Base-by-base conservation (phyloP, 2,797 vertebrate species). In the Sylvia borin region DNA sequence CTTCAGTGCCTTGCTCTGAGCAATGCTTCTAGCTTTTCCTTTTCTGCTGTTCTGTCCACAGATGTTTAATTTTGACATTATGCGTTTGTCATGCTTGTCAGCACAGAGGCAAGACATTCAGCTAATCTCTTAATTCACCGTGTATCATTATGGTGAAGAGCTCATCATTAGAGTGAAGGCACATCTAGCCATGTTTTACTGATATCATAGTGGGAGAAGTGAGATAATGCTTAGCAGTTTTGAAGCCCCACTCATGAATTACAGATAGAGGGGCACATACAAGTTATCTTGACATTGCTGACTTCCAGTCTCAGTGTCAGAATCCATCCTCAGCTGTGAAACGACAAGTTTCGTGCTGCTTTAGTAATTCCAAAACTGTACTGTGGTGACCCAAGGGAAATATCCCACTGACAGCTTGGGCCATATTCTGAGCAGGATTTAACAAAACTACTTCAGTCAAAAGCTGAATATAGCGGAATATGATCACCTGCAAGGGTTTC, bases 51-150 rank as follows among this genome's bases (percentile, higher is more conserved):
- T 92, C 19, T 75, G 32, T 48, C 54, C 25, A 14, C 15, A 68
- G 42, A 40, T 73, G 13, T 66, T 84, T 86, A 78, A 64, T 85
- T 93, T 85, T 68, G 31, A 85, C 82, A 80, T 65, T 9, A 74
- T 43, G 22, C 31, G 13, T 87, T 74, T 74, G 62, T 80, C 68
- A 54, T 68, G 43, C 24, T 88, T 82, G 43, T 90, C 61, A 71
- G 40, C 1, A 3, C 18, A 64, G 72, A 82, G 55, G 53, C 20
- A 55, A 86, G 43, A 10, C 1, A 3, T 68, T 75, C 73, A 76
- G n/a, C 71, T 91, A 36, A 78, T 82, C 74, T 79, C 45, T 93
- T 79, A 42, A 62, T 82, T 87, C 68, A 32, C 43, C 26, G 2
- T 85, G 15, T 66, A 31, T 43, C 47, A 36, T 75, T 65, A 76